These are phyloP conservation scores for Setophaga coronata DNA, from an alignment of 2,113 vertebrate species.

Conservation along the genomic window DNA sequence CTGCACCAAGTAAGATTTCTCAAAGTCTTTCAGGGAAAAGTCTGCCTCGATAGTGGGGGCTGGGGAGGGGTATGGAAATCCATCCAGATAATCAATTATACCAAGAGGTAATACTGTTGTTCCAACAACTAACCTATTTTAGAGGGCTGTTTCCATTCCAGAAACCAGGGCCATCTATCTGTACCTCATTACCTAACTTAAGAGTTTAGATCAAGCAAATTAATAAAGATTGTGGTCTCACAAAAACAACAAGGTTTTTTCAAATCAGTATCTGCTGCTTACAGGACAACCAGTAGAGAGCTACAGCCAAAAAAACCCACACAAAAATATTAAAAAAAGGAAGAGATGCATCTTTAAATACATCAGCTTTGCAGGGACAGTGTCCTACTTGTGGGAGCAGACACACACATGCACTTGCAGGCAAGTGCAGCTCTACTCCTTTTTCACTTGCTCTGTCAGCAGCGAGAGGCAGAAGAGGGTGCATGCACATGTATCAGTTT, in stretches of 20 bases:
- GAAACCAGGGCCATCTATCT: neutral
- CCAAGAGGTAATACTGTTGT: neutral
- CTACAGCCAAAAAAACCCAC: neutral
- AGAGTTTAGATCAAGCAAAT: neutral
- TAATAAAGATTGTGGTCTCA: neutral
- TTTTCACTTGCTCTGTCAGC: neutral
- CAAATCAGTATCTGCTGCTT: neutral
- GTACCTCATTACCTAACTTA: neutral
- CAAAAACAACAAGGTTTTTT: neutral
- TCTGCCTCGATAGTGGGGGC: rapidly evolving
- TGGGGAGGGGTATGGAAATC: neutral
- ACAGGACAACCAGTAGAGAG: neutral
- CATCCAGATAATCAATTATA: neutral
- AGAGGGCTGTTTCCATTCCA: neutral
- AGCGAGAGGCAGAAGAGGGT: rapidly evolving
- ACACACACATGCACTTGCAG: neutral
- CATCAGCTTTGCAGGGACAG: neutral
- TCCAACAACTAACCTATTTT: neutral
- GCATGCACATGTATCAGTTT: neutral
- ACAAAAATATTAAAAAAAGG: neutral
- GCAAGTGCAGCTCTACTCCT: neutral
- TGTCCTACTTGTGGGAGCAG: neutral
- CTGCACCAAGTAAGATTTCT: neutral
- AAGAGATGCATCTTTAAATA: neutral
- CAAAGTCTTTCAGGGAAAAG: neutral